These are phyloP conservation scores for Smutsia gigantea DNA, from an alignment of 2,797 vertebrate species.

Conservation along the genomic window DNA sequence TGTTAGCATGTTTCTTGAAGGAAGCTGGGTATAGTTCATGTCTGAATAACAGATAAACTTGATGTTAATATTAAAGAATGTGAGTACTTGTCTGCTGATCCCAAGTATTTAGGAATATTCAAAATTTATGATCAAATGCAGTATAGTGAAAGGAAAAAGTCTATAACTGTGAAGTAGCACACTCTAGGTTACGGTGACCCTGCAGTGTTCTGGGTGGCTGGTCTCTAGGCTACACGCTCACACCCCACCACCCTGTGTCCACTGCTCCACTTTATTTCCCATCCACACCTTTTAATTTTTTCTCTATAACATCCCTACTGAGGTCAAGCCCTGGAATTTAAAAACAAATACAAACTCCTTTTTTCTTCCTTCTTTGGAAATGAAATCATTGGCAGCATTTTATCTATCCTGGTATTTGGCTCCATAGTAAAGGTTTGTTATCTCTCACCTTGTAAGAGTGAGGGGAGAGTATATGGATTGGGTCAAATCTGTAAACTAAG, in stretches of 20 bases:
- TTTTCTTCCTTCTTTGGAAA: neutral
- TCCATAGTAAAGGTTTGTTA: neutral
- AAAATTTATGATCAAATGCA: neutral
- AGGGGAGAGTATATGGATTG: neutral
- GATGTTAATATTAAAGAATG: neutral
- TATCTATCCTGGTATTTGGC: neutral
- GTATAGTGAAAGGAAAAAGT: neutral
- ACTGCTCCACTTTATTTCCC: neutral
- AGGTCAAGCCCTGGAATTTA: neutral
- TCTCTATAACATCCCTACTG: neutral
- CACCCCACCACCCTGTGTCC: rapidly evolving
- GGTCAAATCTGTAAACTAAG: neutral
- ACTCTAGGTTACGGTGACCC: neutral
- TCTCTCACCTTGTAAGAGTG: neutral
- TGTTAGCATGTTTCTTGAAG: neutral
- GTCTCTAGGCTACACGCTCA: neutral
- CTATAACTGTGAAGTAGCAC: neutral
- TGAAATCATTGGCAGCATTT: neutral
- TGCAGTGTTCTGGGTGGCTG: rapidly evolving
- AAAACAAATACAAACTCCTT: neutral
- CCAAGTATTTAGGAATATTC: slow-evolving; percentile 1
- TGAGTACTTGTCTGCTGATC: neutral
- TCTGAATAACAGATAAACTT: neutral
- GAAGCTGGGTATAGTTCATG: neutral
- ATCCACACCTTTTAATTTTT: neutral